Evolutionary conservation across 2,113 vertebrate genomes (phyloP).

Genomic region (Caretta caretta): DNA sequence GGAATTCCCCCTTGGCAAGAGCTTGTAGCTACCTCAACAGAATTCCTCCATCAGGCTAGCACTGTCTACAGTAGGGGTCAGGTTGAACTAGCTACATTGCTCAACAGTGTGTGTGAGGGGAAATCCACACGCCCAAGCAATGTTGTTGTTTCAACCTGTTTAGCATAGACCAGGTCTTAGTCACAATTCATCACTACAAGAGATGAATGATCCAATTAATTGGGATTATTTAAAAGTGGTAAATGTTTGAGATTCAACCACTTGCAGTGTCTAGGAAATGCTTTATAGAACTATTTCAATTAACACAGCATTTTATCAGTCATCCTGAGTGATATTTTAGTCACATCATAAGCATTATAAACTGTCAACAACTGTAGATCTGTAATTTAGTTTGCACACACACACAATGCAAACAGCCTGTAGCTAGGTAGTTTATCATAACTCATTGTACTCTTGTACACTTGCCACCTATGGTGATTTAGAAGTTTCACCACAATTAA

Average conservation of each 20-base stretch:
- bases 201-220: not conserved
- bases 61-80: not conserved
- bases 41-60: not conserved
- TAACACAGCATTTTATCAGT: not conserved
- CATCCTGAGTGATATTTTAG: not conserved
- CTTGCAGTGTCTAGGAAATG: not conserved
- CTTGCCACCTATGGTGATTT: not conserved
- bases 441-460: not conserved
- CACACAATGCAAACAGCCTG: not conserved
- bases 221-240: not conserved
- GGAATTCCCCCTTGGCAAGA: fast-evolving
- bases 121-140: not conserved
- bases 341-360: not conserved
- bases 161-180: not conserved
- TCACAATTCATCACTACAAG: not conserved
- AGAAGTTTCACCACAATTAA: not conserved
- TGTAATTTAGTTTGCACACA: not conserved
- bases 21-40: not conserved
- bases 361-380: not conserved
- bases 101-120: no score
- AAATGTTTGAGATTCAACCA: not conserved
- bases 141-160: not conserved
- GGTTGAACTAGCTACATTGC: not conserved
- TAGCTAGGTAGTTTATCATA: not conserved
- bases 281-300: not conserved